phyloP scores from a whole-genome alignment of 2,888 invertebrate species.

The Nasonia oneida region DNA sequence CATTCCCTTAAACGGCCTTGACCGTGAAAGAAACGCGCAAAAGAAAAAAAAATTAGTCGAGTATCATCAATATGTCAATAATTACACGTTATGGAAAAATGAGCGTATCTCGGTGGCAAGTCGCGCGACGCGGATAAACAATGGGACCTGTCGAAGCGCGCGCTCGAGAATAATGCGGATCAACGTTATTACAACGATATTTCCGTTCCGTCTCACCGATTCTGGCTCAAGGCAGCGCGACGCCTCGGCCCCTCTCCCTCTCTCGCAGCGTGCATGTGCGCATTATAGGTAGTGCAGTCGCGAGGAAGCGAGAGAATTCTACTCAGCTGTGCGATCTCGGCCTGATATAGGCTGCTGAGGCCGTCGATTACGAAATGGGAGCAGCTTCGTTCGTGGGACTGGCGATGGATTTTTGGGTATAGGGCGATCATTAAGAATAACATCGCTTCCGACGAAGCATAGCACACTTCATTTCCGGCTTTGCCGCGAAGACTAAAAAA shows the following conservation, averaged over 20 bases:
- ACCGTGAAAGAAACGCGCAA: too few relatives aligned
- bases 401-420: too few relatives aligned
- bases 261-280: not conserved
- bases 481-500: too few relatives aligned
- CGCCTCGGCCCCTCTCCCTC: constrained; percentile 12
- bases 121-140: constrained; percentile 5
- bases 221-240: constrained; percentile 76
- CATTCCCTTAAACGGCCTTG: too few relatives aligned
- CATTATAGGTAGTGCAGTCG: not conserved
- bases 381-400: too few relatives aligned
- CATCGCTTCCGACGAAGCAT: too few relatives aligned
- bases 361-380: too few relatives aligned
- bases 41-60: not conserved
- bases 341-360: too few relatives aligned
- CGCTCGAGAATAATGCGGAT: constrained; percentile 21
- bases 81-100: not conserved
- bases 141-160: constrained; percentile 36
- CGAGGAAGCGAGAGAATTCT: not conserved
- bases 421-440: too few relatives aligned
- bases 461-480: too few relatives aligned
- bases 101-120: not conserved
- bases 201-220: constrained; percentile 75
- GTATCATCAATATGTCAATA: not conserved
- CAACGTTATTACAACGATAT: constrained; percentile 19
- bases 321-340: too few relatives aligned